These are phyloP conservation scores for Tapirus terrestris DNA, from an alignment of 2,113 vertebrate species.

Conservation along the genomic window DNA sequence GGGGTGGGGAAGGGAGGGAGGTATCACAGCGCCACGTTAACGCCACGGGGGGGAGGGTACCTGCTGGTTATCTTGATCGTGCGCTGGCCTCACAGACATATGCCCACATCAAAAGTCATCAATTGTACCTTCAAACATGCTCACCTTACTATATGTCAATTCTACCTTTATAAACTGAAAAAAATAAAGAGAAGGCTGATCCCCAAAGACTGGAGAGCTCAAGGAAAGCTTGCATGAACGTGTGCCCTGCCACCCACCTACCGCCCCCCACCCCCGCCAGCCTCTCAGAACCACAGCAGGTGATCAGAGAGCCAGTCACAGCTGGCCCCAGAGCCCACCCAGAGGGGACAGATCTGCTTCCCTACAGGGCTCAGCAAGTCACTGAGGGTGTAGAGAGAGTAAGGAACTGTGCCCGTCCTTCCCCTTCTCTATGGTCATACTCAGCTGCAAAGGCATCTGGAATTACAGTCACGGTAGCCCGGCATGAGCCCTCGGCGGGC, in stretches of 20 bases:
- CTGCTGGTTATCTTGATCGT: accelerated
- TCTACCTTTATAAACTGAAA: background rate
- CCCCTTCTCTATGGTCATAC: accelerated
- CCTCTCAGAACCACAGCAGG: background rate
- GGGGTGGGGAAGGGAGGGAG: background rate
- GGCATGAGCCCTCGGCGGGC: accelerated
- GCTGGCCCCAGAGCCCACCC: background rate
- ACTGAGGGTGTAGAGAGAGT: accelerated
- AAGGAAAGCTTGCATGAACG: accelerated
- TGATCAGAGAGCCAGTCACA: background rate
- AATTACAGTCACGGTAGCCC: accelerated
- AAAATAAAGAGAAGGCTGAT: background rate
- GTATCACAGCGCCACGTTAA: accelerated
- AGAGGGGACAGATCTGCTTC: accelerated
- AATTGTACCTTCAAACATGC: accelerated
- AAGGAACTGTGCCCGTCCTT: background rate
- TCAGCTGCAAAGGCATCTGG: background rate
- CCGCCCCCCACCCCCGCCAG: background rate
- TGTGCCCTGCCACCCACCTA: accelerated
- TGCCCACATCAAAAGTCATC: accelerated
- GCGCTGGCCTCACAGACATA: accelerated
- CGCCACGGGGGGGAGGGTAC: accelerated
- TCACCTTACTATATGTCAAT: accelerated
- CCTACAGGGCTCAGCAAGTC: accelerated
- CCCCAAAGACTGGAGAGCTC: no score